Conservation (phyloP, 2,113 vertebrate species). For the Aphyosemion australe region DNA sequence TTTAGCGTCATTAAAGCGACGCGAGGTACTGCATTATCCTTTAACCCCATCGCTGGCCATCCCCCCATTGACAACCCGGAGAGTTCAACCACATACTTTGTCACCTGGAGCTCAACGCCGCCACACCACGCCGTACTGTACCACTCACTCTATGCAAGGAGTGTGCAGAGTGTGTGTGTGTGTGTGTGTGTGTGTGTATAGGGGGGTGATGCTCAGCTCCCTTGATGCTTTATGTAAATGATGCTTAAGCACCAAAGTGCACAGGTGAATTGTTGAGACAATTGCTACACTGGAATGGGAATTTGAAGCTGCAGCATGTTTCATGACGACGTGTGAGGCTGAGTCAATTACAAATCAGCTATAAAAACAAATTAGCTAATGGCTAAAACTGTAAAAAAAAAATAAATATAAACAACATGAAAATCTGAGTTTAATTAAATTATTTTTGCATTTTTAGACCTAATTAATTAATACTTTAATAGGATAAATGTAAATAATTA, state of each 20-base stretch:
- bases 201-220: slow-evolving; percentile 6
- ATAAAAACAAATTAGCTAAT: not conserved
- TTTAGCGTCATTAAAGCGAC: slow-evolving; percentile 85
- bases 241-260: slow-evolving; percentile 55
- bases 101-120: slow-evolving; percentile 68
- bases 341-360: not conserved
- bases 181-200: no score
- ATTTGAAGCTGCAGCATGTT: slow-evolving; percentile 21
- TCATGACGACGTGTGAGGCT: slow-evolving; percentile 1
- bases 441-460: no score
- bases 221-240: slow-evolving; percentile 65
- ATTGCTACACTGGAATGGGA: slow-evolving; percentile 21
- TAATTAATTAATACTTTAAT: no score
- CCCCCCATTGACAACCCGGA: slow-evolving; percentile 71
- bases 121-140: slow-evolving; percentile 29
- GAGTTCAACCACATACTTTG: slow-evolving; percentile 77
- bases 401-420: no score
- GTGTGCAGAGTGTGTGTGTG: not conserved
- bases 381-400: not conserved
- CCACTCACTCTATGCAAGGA: slow-evolving; percentile 7
- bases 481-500: no score
- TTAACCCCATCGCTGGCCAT: slow-evolving; percentile 81
- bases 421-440: no score
- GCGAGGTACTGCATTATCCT: slow-evolving; percentile 79
- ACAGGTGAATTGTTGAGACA: slow-evolving; percentile 59